Evolutionary conservation across 2,888 invertebrate genomes (phyloP), one percentile per base, ranked within the genome.

Genomic region (Xestia xanthographa): DNA sequence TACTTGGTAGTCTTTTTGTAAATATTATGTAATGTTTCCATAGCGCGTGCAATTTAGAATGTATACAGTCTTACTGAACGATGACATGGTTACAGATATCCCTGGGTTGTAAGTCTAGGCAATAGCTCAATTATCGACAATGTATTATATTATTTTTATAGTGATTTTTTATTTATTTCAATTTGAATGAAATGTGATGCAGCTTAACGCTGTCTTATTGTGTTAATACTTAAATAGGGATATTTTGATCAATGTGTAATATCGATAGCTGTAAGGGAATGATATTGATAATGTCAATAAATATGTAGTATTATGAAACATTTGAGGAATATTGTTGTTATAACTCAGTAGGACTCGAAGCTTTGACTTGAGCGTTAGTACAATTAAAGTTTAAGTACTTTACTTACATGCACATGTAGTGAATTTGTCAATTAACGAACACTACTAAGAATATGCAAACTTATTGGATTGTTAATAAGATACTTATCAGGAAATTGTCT

Each of bases 91-190:
- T 94, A 94, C 94, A 91, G 93, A 93, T 89, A 94, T 95, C 95
- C 95, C 94, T 92, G 95, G 96, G 96, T 96, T 96, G 96, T 95
- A 94, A 92, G 94, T 94, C 90, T 95, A 96, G 95, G 91, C 94
- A 94, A 95, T 96, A 96, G 95, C 95, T 96, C 94, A 95, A 94
- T 95, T 91, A 88, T 91, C 89, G 88, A 89, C 89, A 90, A 90
- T 94, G 93, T 94, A 88, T 86, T 90, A 91, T 94, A 86, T 91
- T 86, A 88, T 89, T 93, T 92, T 93, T 92, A 89, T 91, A 93
- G 90, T 89, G 79, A 89, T 90, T 92, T 92, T 93, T 94, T 94
- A 93, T 95, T 94, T 93, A 92, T 92, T 93, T 94, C 87, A 83
- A 90, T 93, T 92, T 92, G 88, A 91, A 89, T 92, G 88, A 93